These are phyloP conservation scores for Sebastes matsubarae DNA, from an alignment of 2,797 vertebrate genomes.

Conservation along the genomic window DNA sequence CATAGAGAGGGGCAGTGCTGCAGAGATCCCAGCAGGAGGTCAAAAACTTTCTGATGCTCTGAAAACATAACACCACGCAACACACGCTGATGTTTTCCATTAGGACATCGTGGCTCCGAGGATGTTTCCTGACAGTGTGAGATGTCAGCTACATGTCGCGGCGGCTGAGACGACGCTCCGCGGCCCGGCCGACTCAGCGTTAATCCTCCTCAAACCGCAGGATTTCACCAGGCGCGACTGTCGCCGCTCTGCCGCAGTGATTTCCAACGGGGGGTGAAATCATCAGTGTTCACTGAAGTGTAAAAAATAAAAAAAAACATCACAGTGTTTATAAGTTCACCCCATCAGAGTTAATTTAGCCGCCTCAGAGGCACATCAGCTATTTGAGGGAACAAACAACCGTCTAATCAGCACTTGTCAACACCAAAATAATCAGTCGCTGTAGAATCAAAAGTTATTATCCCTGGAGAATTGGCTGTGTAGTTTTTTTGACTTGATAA, in stretches of 20 bases:
- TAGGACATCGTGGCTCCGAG: constrained; percentile 1
- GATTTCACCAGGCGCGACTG: neutral
- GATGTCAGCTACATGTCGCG: constrained; percentile 20
- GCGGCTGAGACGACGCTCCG: neutral
- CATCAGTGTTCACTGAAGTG: constrained; percentile 4
- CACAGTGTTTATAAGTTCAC: neutral
- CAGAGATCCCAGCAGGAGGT: constrained; percentile 1
- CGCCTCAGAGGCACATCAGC: neutral
- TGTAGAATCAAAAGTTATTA: constrained; percentile 4
- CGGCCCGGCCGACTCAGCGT: neutral
- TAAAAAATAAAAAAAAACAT: neutral
- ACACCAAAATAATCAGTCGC: constrained; percentile 19
- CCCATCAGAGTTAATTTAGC: constrained; percentile 18
- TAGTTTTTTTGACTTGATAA: constrained; percentile 4
- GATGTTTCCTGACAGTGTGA: constrained; percentile 22
- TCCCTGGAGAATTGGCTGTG: neutral
- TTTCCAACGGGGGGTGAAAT: constrained; percentile 10
- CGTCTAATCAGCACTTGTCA: constrained; percentile 34
- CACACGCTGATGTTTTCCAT: constrained; percentile 14
- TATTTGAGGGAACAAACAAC: constrained; percentile 26
- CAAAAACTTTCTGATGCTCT: neutral
- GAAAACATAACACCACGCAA: neutral
- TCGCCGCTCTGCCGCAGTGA: neutral
- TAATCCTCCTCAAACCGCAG: constrained; percentile 20
- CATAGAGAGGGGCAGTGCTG: neutral